Conservation (phyloP, 2,113 vertebrate genomes). For the Dinomys branickii region DNA sequence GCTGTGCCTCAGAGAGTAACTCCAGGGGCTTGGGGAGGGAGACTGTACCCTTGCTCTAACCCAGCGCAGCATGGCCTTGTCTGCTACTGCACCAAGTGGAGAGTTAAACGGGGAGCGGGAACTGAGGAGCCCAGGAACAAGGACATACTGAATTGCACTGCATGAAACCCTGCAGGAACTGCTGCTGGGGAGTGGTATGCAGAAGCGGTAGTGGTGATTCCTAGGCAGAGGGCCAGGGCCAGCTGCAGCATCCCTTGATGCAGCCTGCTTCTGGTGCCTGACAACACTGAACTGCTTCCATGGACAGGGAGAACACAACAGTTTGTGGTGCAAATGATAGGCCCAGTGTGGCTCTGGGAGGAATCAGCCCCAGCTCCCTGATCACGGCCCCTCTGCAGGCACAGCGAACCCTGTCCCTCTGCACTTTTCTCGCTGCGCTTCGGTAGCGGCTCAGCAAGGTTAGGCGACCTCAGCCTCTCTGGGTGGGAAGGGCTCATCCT, state of each 20-base stretch:
- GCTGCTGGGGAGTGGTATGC: neutral
- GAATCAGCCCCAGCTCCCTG: neutral
- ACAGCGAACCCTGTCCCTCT: neutral
- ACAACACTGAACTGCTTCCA: neutral
- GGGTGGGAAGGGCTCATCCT: neutral
- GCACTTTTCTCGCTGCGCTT: slow-evolving; percentile 61
- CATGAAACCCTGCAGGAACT: neutral
- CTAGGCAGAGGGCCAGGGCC: neutral
- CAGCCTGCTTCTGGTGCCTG: neutral
- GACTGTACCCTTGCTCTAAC: neutral
- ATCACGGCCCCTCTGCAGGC: rapidly evolving
- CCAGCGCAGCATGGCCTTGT: neutral
- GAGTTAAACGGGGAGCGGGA: neutral
- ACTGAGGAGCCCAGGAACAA: neutral
- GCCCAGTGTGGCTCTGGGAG: neutral
- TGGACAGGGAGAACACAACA: no score
- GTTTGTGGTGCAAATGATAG: no score
- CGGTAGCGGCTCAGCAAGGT: neutral
- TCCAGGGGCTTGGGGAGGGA: rapidly evolving
- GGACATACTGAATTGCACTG: neutral
- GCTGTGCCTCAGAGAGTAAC: neutral
- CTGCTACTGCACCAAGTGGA: neutral
- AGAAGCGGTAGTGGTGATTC: neutral
- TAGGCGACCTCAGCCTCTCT: neutral
- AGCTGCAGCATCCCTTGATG: neutral